Percentiles rank a stretch among this genome's conserved stretches.
Evolutionary conservation across 2,113 vertebrate genomes (phyloP).

Genomic region (Circaetus gallicus): DNA sequence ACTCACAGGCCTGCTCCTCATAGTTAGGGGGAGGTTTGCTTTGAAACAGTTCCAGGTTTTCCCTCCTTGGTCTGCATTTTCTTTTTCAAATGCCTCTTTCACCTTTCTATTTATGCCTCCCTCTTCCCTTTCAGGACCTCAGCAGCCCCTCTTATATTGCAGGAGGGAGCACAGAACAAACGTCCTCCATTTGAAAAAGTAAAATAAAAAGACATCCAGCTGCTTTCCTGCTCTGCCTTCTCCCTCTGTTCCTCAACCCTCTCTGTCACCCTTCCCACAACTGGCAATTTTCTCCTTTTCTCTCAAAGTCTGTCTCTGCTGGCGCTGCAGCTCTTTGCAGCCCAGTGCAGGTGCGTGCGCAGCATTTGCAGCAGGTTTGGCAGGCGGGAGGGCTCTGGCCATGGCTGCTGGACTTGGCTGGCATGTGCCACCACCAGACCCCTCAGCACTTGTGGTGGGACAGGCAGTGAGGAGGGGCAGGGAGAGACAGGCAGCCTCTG

Average conservation of each 20-base stretch:
- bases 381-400: background rate
- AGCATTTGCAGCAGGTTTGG: background rate
- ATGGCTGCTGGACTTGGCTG: background rate
- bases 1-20: background rate
- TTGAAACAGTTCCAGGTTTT: constrained; percentile 19
- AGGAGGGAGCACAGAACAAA: background rate
- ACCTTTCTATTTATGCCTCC: constrained; percentile 2
- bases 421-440: rapidly evolving
- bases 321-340: background rate
- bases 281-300: background rate
- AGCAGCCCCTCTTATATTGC: background rate
- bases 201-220: background rate
- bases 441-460: background rate
- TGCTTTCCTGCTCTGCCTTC: background rate
- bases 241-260: background rate
- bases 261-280: background rate
- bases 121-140: background rate
- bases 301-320: background rate
- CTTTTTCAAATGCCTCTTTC: background rate
- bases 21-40: constrained; percentile 10
- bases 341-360: background rate
- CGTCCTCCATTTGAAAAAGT: background rate
- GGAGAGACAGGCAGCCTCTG: background rate
- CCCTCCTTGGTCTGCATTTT: background rate
- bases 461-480: rapidly evolving